These are phyloP conservation scores for Brachionus rotundiformis DNA, from an alignment of 1,140 invertebrate genomes.

Conservation along the genomic window DNA sequence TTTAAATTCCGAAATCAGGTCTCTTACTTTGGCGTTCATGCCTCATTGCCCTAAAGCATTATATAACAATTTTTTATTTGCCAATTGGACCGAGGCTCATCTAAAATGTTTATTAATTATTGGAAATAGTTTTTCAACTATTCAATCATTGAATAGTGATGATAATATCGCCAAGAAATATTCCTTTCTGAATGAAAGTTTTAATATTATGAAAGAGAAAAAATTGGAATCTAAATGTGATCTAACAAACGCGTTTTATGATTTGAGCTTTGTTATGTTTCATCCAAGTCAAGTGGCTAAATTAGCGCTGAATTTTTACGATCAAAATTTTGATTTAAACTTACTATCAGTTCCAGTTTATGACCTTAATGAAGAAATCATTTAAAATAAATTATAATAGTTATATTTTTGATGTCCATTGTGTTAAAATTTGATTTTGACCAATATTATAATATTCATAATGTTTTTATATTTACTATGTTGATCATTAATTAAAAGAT, in stretches of 20 bases:
- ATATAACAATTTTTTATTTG: slow-evolving; percentile 41
- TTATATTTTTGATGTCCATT: neutral
- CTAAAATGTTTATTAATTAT: slow-evolving; percentile 1
- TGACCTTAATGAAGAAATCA: neutral
- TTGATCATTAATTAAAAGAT: too few species aligned
- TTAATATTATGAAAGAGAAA: neutral
- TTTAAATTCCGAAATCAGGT: neutral
- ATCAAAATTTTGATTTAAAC: neutral
- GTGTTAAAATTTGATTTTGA: too few species aligned
- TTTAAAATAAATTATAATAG: neutral
- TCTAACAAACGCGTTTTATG: slow-evolving; percentile 39
- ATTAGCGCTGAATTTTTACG: neutral
- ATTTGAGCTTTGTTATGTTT: slow-evolving; percentile 21
- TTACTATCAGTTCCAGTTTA: neutral
- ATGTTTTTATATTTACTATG: too few species aligned
- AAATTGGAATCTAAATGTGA: slow-evolving; percentile 38
- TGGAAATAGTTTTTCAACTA: slow-evolving; percentile 23
- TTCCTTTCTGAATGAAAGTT: slow-evolving; percentile 11
- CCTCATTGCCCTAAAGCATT: slow-evolving; percentile 42
- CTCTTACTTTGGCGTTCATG: slow-evolving; percentile 35
- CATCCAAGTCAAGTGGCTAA: neutral
- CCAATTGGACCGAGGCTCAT: neutral
- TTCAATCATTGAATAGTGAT: neutral
- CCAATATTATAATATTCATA: too few species aligned
- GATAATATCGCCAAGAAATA: slow-evolving; percentile 2